Percentiles rank a stretch among this genome's conserved stretches.
Conservation (phyloP, 2,797 vertebrate species). For the Clarias platycephalus region DNA sequence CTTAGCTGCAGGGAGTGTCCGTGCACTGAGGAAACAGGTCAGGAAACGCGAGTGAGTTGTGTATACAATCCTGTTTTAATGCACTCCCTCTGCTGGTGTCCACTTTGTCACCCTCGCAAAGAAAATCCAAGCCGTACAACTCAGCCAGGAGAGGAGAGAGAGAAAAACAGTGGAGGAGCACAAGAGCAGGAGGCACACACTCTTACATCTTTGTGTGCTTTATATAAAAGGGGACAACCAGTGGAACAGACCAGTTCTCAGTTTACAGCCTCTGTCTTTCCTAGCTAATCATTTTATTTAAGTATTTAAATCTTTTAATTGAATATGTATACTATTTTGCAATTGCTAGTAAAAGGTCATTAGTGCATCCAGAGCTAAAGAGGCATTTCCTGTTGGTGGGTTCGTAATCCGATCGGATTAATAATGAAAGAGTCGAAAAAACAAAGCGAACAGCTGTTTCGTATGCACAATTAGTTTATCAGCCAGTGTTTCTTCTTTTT, state of each 20-base stretch:
- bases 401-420: conserved; percentile 40
- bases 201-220: neutral
- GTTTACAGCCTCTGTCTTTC: neutral
- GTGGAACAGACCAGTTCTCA: neutral
- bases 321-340: neutral
- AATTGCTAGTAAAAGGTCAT: neutral
- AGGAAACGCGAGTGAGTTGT: conserved; percentile 47
- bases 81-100: conserved; percentile 55
- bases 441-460: neutral
- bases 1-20: conserved; percentile 41
- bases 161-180: neutral
- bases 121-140: conserved; percentile 5
- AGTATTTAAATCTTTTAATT: neutral
- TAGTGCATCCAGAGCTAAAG: conserved; percentile 27
- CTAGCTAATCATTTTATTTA: neutral
- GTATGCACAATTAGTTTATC: neutral
- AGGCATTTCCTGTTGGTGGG: conserved; percentile 48
- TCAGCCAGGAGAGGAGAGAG: conserved; percentile 21
- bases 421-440: conserved; percentile 1
- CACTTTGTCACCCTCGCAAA: conserved; percentile 39
- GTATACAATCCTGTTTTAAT: conserved; percentile 40
- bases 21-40: conserved; percentile 38
- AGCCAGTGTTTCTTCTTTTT: neutral
- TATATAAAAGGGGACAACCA: neutral
- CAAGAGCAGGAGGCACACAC: neutral